Evolutionary conservation across 2,113 vertebrate genomes (phyloP).

Genomic region (Pica pica): DNA sequence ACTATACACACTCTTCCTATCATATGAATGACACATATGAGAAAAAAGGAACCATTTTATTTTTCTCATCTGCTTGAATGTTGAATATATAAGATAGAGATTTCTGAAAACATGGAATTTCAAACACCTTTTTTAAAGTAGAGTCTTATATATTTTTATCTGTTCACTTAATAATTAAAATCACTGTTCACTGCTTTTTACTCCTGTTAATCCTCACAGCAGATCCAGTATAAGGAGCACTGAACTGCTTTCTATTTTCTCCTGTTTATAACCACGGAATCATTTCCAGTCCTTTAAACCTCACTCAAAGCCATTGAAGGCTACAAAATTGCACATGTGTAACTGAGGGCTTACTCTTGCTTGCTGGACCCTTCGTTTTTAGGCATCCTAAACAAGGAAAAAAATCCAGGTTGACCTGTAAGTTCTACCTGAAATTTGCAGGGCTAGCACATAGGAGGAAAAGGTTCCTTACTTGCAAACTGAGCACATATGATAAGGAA

Average conservation of each 20-base stretch:
- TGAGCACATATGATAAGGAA: not conserved
- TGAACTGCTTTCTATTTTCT: not conserved
- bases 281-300: constrained; percentile 1
- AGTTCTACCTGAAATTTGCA: not conserved
- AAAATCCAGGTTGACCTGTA: not conserved
- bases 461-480: not conserved
- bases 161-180: constrained; percentile 3
- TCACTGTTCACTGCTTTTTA: not conserved
- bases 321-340: not conserved
- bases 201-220: not conserved
- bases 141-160: not conserved
- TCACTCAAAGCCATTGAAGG: not conserved
- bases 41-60: not conserved
- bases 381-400: not conserved
- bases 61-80: not conserved
- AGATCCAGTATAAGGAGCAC: not conserved
- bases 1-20: not conserved
- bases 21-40: not conserved
- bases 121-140: not conserved
- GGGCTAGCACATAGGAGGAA: not conserved
- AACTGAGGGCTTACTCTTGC: not conserved
- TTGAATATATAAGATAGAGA: not conserved
- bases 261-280: not conserved
- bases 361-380: not conserved
- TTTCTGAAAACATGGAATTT: not conserved